Conservation (phyloP, 1,140 invertebrate genomes). For the Archivesica marissinica region DNA sequence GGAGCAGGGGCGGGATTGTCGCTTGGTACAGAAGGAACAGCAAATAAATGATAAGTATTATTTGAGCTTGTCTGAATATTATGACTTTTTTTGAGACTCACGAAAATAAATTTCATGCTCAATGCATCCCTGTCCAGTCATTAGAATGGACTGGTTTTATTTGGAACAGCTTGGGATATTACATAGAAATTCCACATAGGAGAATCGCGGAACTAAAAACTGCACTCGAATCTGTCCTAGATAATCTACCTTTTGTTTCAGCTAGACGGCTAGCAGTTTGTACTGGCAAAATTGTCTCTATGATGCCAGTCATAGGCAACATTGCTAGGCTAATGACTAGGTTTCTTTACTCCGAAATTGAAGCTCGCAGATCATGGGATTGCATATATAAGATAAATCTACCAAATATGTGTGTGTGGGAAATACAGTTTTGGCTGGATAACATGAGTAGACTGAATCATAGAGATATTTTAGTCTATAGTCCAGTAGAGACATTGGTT, state of each 20-base stretch:
- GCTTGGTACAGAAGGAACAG: too few species aligned
- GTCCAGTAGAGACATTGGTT: neutral
- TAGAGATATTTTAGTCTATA: too few species aligned
- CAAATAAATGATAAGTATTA: conserved; percentile 15
- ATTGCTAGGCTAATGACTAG: conserved; percentile 9
- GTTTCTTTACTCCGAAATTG: conserved; percentile 10
- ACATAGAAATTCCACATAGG: neutral
- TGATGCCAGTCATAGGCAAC: conserved; percentile 15
- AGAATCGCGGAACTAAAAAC: conserved; percentile 12
- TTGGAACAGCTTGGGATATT: conserved; percentile 1
- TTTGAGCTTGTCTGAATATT: too few species aligned
- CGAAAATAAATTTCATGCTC: neutral
- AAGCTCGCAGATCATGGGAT: neutral
- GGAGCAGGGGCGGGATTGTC: too few species aligned
- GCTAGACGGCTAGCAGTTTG: conserved; percentile 1
- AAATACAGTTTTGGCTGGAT: too few species aligned
- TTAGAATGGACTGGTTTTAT: conserved; percentile 11
- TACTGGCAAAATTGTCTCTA: conserved; percentile 24
- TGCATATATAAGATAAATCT: too few species aligned
- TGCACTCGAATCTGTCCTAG: neutral
- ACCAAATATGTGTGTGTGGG: too few species aligned
- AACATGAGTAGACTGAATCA: too few species aligned
- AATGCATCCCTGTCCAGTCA: neutral
- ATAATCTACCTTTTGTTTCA: neutral
- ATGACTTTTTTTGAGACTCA: neutral